A percentile compares a stretch with the other conserved stretches of the same genome.
Evolutionary conservation across 2,797 vertebrate species (phyloP).

Genomic region (Ara ararauna): DNA sequence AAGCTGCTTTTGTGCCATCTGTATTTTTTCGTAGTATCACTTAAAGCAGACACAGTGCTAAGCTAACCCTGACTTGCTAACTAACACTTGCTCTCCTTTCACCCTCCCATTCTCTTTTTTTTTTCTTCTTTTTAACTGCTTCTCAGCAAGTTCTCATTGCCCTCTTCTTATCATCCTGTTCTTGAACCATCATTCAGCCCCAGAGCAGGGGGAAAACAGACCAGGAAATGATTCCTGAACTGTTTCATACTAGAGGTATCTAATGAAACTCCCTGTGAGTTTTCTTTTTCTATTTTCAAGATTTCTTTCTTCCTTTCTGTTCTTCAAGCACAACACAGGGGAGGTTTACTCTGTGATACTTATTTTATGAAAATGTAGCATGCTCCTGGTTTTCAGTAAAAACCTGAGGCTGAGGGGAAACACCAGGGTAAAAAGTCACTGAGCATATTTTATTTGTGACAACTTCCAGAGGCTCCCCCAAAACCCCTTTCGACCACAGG

Average conservation of each 20-base stretch:
- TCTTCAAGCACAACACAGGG: not conserved
- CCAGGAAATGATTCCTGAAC: slow-evolving; percentile 17
- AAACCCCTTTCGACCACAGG: not conserved
- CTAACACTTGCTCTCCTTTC: slow-evolving; percentile 1
- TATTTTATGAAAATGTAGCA: not conserved
- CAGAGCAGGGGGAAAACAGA: slow-evolving; percentile 36
- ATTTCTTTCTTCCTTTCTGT: not conserved
- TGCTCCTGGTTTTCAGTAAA: not conserved
- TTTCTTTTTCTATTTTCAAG: not conserved
- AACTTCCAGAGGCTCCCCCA: not conserved
- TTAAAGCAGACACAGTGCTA: not conserved
- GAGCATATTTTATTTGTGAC: not conserved
- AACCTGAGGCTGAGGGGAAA: not conserved
- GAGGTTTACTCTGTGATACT: not conserved
- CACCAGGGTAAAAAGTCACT: not conserved
- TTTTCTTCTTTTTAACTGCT: not conserved
- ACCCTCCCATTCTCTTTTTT: not conserved
- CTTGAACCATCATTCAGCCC: slow-evolving; percentile 45
- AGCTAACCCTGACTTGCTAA: slow-evolving; percentile 23
- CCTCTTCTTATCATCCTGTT: slow-evolving; percentile 27
- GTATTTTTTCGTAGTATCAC: not conserved
- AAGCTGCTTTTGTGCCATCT: slow-evolving; percentile 35
- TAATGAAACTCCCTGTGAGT: not conserved
- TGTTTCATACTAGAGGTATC: not conserved
- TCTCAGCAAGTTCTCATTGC: slow-evolving; percentile 15